These are phyloP conservation scores for Lophotis ruficrista DNA, from an alignment of 2,113 vertebrate genomes.

Conservation along the genomic window DNA sequence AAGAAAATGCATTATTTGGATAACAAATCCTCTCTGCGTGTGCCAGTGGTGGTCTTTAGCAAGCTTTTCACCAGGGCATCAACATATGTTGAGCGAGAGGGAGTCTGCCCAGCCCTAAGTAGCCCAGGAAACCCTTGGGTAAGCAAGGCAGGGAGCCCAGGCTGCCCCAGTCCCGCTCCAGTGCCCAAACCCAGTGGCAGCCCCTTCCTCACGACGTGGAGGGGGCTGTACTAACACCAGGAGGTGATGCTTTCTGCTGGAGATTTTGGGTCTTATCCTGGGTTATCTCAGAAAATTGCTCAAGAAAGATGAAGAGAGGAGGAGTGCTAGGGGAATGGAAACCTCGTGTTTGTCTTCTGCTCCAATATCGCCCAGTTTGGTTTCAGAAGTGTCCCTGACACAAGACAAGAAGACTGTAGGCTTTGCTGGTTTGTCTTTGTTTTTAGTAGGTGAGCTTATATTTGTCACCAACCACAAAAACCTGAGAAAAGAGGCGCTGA, in stretches of 20 bases:
- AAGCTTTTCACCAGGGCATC: rapidly evolving
- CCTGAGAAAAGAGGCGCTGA: neutral
- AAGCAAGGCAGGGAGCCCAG: rapidly evolving
- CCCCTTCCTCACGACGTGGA: rapidly evolving
- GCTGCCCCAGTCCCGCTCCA: neutral
- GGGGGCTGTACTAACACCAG: neutral
- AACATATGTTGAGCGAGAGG: rapidly evolving
- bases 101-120: neutral
- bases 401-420: neutral
- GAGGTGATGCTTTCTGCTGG: neutral
- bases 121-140: neutral
- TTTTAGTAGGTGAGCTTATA: neutral
- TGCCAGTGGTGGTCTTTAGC: neutral
- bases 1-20: neutral
- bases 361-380: rapidly evolving
- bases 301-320: neutral
- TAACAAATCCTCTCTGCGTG: neutral
- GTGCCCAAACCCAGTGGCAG: rapidly evolving
- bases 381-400: neutral
- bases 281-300: neutral
- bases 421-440: neutral
- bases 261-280: neutral
- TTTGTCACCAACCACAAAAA: neutral
- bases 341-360: rapidly evolving
- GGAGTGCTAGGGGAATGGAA: rapidly evolving